Evolutionary conservation across 2,888 invertebrate genomes (phyloP).

Genomic region (Nomada hirtipes): DNA sequence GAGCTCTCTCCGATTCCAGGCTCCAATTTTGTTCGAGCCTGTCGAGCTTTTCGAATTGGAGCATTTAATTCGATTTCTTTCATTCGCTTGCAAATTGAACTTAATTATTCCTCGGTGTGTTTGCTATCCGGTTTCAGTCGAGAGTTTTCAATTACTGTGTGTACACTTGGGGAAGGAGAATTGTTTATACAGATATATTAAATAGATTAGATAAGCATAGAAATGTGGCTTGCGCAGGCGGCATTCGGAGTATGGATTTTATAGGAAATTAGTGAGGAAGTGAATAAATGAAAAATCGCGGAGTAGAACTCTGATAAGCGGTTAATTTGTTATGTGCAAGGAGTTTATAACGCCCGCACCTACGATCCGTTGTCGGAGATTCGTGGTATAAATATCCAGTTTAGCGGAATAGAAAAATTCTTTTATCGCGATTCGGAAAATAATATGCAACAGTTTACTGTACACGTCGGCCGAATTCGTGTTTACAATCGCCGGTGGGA

Average conservation of each 20-base stretch:
- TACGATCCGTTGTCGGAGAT: not conserved
- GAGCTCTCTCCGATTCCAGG: too few relatives aligned
- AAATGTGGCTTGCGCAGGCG: too few relatives aligned
- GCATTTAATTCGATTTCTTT: too few relatives aligned
- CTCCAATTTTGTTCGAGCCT: too few relatives aligned
- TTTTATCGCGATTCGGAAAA: constrained; percentile 4
- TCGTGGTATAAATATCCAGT: not conserved
- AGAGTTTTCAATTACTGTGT: too few relatives aligned
- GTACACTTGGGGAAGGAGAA: not conserved
- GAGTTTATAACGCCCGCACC: not conserved
- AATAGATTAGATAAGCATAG: too few relatives aligned
- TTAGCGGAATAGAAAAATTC: not conserved
- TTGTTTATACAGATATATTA: not conserved
- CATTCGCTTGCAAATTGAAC: too few relatives aligned
- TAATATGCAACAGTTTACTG: not conserved
- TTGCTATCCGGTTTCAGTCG: too few relatives aligned
- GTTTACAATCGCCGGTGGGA: not conserved
- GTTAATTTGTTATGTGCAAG: constrained; percentile 4
- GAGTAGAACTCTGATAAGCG: not conserved
- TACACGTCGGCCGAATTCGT: not conserved
- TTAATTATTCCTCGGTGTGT: too few relatives aligned
- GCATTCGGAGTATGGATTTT: too few relatives aligned
- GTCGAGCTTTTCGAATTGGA: too few relatives aligned
- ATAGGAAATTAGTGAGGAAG: not conserved
- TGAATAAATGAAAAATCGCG: not conserved